A percentile compares a stretch with the other conserved stretches of the same genome.
Conservation (phyloP, 2,888 invertebrate genomes). For the Encarsia formosa region DNA sequence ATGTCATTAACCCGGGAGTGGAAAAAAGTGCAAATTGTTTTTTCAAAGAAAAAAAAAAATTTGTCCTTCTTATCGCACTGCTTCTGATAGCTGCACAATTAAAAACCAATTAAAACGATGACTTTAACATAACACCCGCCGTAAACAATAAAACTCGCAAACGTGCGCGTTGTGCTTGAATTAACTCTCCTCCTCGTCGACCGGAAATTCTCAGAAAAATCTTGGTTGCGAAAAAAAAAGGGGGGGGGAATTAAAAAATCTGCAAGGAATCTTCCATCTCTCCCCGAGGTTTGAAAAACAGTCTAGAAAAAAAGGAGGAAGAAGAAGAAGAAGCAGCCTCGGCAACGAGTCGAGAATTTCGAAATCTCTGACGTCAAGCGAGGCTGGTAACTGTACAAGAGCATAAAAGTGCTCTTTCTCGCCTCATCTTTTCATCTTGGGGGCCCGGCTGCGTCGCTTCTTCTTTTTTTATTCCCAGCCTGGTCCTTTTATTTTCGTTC, state of each 20-base stretch:
- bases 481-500: neutral
- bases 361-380: constrained; percentile 16
- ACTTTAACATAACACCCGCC: no score
- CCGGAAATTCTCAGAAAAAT: neutral
- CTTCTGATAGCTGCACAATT: no score
- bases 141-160: no score
- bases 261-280: no score
- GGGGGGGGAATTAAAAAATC: constrained; percentile 16
- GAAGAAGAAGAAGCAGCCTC: neutral
- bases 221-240: neutral
- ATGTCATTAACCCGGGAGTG: no score
- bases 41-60: no score
- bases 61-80: no score
- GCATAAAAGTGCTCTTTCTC: constrained; percentile 15
- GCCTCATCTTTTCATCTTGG: constrained; percentile 17
- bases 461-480: neutral
- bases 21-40: no score
- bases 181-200: no score
- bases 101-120: no score
- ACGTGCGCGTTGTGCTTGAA: no score
- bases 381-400: constrained; percentile 15
- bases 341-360: neutral
- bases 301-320: neutral
- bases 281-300: no score
- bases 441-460: constrained; percentile 3